Percentiles rank a stretch among this genome's conserved stretches.
Evolutionary conservation across 2,113 vertebrate genomes (phyloP).

Genomic region (Eubucco bourcierii): DNA sequence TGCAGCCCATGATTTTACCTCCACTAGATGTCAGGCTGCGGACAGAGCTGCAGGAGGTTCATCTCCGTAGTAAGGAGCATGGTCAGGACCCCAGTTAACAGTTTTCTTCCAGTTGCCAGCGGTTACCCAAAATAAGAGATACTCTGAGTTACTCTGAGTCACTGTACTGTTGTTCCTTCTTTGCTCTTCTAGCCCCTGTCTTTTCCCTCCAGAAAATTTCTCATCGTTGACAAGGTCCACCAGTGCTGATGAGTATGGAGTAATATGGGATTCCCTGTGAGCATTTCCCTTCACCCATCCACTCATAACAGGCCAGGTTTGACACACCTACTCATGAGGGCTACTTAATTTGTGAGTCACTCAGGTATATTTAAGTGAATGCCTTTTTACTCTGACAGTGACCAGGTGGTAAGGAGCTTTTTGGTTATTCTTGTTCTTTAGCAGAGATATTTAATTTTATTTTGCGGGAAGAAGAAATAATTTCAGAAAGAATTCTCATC

Average conservation of each 20-base stretch:
- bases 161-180: background rate
- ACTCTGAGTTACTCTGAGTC: background rate
- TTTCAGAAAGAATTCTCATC: background rate
- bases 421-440: background rate
- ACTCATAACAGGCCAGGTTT: background rate
- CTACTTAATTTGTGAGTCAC: background rate
- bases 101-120: background rate
- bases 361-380: background rate
- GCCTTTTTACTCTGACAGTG: background rate
- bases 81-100: background rate
- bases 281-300: background rate
- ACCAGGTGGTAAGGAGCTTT: background rate
- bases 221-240: background rate
- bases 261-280: background rate
- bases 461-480: background rate
- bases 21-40: slow-evolving; percentile 69
- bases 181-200: background rate
- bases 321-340: background rate
- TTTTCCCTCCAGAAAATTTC: slow-evolving; percentile 10
- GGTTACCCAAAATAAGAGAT: background rate
- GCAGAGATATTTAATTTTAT: background rate
- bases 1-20: background rate
- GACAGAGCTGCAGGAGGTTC: background rate
- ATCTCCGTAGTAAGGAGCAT: background rate
- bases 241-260: background rate